phyloP scores from a whole-genome alignment of 2,888 invertebrate species.

The Mystacides longicornis region DNA sequence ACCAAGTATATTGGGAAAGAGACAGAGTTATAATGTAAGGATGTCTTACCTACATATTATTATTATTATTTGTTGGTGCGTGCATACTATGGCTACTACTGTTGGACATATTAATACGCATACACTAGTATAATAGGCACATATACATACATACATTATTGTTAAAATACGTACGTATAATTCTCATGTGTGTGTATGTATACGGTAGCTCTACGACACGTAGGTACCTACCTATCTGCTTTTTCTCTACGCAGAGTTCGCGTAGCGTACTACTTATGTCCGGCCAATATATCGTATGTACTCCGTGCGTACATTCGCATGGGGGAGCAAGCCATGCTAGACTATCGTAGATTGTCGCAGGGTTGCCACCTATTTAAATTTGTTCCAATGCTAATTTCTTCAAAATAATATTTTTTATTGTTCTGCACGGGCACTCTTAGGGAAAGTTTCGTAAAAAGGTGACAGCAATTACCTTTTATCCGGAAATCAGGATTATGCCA shows the following conservation, averaged over 20 bases:
- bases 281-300: not conserved
- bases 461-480: too few species aligned
- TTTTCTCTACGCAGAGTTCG: not conserved
- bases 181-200: too few species aligned
- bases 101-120: too few species aligned
- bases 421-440: too few species aligned
- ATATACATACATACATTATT: not conserved
- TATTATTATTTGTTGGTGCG: too few species aligned
- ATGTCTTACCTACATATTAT: not conserved
- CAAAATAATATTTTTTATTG: too few species aligned
- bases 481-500: too few species aligned
- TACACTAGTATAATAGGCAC: not conserved
- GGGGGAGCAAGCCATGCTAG: not conserved
- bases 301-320: not conserved
- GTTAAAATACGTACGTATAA: too few species aligned
- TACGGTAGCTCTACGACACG: too few species aligned
- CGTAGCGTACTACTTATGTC: not conserved
- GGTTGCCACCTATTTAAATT: not conserved
- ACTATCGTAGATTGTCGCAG: not conserved
- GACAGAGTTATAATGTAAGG: not conserved
- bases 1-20: not conserved
- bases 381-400: not conserved
- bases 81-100: too few species aligned
- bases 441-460: too few species aligned
- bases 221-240: too few species aligned